Conservation (phyloP, 2,113 vertebrate genomes). For the Pygoscelis adeliae region DNA sequence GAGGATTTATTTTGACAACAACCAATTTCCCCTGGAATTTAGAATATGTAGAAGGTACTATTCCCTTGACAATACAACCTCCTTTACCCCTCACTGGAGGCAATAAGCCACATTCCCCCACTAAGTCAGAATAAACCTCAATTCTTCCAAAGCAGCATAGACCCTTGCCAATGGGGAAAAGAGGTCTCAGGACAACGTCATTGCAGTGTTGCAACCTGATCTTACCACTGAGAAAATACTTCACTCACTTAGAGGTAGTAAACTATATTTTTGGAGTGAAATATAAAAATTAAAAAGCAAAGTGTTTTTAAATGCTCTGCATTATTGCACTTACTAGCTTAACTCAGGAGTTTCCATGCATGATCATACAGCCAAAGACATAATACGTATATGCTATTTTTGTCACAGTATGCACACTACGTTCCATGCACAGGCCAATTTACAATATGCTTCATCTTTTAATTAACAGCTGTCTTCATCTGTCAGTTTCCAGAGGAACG, state of each 20-base stretch:
- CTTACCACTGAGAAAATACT: neutral
- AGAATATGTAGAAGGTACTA: neutral
- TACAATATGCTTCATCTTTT: neutral
- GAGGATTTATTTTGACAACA: neutral
- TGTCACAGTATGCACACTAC: neutral
- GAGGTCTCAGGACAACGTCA: neutral
- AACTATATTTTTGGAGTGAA: neutral
- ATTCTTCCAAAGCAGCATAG: neutral
- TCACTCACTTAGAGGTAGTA: neutral
- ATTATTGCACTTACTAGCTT: neutral
- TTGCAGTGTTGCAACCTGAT: neutral
- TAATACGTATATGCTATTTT: neutral
- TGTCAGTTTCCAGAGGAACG: neutral
- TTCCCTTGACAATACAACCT: neutral
- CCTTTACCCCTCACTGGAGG: neutral
- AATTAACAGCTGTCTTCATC: neutral
- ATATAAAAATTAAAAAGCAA: neutral
- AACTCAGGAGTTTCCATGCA: neutral
- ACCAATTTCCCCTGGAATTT: neutral
- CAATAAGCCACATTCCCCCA: neutral
- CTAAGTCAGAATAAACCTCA: neutral
- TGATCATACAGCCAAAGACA: neutral
- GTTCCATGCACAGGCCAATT: neutral
- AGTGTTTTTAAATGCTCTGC: neutral
- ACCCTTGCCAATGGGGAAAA: neutral